These are phyloP conservation scores for Spisula subtruncata DNA, from an alignment of 2,888 invertebrate genomes.

Conservation along the genomic window DNA sequence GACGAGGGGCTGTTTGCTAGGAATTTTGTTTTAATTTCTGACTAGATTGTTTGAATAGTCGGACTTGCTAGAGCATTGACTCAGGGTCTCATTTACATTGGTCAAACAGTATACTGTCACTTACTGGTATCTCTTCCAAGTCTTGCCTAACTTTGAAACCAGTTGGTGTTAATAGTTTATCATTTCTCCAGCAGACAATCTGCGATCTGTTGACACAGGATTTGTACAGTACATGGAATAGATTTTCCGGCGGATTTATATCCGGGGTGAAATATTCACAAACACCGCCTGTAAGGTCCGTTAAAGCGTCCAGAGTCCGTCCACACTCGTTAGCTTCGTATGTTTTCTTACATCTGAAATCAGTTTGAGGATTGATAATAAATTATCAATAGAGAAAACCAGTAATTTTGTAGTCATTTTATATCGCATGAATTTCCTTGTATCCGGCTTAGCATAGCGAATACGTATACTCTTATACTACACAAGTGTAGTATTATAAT, in stretches of 20 bases:
- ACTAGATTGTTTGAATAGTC: no score
- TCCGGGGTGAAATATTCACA: slow-evolving; percentile 85
- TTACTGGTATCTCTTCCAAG: neutral
- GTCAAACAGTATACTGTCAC: neutral
- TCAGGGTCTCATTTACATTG: no score
- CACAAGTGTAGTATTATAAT: no score
- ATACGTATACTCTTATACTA: no score
- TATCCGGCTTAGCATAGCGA: no score
- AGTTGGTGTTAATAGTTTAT: slow-evolving; percentile 80
- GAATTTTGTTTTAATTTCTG: no score
- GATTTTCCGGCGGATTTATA: slow-evolving; percentile 80
- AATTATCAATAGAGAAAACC: no score
- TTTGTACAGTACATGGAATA: slow-evolving; percentile 84
- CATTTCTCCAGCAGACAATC: slow-evolving; percentile 83
- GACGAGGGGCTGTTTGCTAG: no score
- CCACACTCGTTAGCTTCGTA: slow-evolving; percentile 86
- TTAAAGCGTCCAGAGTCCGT: slow-evolving; percentile 82
- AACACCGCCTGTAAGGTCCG: slow-evolving; percentile 84
- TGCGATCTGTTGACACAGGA: slow-evolving; percentile 80
- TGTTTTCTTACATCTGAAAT: slow-evolving; percentile 83
- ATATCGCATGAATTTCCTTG: no score
- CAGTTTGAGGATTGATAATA: neutral
- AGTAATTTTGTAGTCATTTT: no score
- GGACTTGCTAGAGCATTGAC: no score
- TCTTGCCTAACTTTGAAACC: slow-evolving; percentile 73